Base-by-base conservation (phyloP, 2,797 vertebrate genomes). In the Sebastes melanostomus region DNA sequence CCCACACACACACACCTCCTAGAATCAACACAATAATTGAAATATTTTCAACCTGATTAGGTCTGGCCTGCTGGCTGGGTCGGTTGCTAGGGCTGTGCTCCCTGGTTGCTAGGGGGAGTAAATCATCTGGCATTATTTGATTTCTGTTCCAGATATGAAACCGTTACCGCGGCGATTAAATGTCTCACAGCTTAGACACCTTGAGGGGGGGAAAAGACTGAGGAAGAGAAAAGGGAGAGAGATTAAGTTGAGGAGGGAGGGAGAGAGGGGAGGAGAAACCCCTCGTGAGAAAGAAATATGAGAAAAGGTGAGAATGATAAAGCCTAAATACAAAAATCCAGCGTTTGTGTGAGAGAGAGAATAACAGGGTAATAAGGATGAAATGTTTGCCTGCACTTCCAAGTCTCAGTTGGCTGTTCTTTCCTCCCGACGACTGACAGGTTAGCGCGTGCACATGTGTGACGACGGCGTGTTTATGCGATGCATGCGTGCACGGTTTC, bases 141-240 rank as follows among this genome's bases (percentile, higher is more conserved):
- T 99, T 99, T 99, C 98, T 98, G 97, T 97, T 98, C 97, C 97
- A 99, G 98, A 99, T 99, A 99, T 99, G 98, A 99, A 99, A 98
- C 97, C 97, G 97, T 97, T 98, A 99, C 97, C 97, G 97, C 96
- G 94, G 96, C 98, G 97, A 99, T 99, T 99, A 99, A 99, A 99
- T 99, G 98, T 98, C 97, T 99, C 97, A 96, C 98, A 98, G 97
- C 97, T 97, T 90, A 97, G 97, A 98, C 98, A 98, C 98, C 98
- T 98, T 88, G 92, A 85, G 93, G 96, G 96, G 70, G 72, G 96
- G 95, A 95, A 96, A 95, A 94, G 87, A 96, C 94, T 94, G 96
- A 96, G 97, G 95, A 96, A 94, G 88, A 86, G 83, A 82, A 70
- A 67, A 82, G 71, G 77, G 61, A 86, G 79, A 86, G 83, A 91